These are phyloP conservation scores for Atta texana DNA, from an alignment of 1,140 invertebrate species.

Conservation along the genomic window DNA sequence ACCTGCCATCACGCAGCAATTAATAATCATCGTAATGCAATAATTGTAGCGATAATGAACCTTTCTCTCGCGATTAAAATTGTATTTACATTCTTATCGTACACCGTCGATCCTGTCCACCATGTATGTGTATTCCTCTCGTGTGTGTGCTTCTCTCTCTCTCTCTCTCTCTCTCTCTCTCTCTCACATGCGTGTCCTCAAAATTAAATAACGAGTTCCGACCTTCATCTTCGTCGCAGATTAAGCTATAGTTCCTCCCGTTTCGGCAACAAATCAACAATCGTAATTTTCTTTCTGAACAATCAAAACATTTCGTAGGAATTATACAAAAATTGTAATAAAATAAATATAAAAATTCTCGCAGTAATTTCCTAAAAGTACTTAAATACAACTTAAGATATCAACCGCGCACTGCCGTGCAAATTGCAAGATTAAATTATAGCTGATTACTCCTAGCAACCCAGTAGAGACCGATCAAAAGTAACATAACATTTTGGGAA, in stretches of 20 bases:
- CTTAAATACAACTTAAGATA: not conserved
- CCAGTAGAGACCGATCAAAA: too few species aligned
- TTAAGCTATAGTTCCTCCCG: not conserved
- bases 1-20: conserved; percentile 59
- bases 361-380: not conserved
- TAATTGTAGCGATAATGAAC: conserved; percentile 79
- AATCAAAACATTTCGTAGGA: not conserved
- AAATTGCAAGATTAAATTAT: conserved; percentile 10
- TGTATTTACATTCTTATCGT: conserved; percentile 82
- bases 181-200: not conserved
- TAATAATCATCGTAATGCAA: conserved; percentile 78
- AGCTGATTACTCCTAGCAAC: not conserved
- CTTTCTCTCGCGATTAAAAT: conserved; percentile 78
- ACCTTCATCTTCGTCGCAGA: not conserved
- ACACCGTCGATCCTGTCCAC: conserved; percentile 44
- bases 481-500: too few species aligned
- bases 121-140: not conserved
- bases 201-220: conserved; percentile 24
- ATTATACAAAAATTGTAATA: not conserved
- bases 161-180: too few species aligned
- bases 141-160: not conserved
- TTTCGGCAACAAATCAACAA: not conserved
- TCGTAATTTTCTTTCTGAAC: not conserved
- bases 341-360: conserved; percentile 9
- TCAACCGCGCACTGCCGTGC: not conserved